These are phyloP conservation scores for Myioborus miniatus DNA, from an alignment of 2,797 vertebrate species.

Conservation along the genomic window DNA sequence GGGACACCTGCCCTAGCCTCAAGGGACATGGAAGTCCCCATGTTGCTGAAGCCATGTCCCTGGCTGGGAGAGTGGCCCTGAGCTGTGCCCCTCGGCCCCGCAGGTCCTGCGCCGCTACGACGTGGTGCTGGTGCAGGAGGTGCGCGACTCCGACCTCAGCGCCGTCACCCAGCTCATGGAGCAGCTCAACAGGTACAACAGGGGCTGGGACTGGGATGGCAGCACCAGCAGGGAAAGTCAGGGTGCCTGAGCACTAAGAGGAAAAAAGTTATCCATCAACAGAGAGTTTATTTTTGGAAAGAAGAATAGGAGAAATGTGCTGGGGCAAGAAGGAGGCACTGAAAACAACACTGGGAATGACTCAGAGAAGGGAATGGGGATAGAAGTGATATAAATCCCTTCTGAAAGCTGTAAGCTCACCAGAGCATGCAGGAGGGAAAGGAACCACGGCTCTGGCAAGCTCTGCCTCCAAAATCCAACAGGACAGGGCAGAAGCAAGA, in stretches of 20 bases:
- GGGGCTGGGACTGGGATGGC: fast-evolving
- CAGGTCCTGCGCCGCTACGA: constrained; percentile 89
- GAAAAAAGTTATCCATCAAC: background rate
- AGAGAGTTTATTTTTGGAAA: background rate
- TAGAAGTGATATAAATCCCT: background rate
- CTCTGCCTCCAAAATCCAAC: background rate
- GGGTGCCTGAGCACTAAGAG: background rate
- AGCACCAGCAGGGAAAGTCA: background rate
- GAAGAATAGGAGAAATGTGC: background rate
- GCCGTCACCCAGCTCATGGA: constrained; percentile 84
- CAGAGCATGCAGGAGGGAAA: background rate
- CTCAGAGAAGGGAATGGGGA: fast-evolving
- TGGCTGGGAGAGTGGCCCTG: fast-evolving
- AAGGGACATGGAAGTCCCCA: fast-evolving
- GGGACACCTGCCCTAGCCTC: fast-evolving
- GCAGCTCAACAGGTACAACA: constrained; percentile 81
- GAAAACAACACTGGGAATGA: background rate
- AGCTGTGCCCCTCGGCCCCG: fast-evolving
- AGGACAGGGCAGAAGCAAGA: background rate
- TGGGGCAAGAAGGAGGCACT: background rate
- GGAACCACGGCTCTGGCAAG: background rate
- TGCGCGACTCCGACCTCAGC: constrained; percentile 86
- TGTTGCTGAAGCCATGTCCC: background rate
- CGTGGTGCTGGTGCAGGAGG: constrained; percentile 89
- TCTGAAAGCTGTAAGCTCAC: background rate